Evolutionary conservation across 2,113 vertebrate species (phyloP), one percentile per base, ranked within the genome.

Genomic region (Leucosticte australis): DNA sequence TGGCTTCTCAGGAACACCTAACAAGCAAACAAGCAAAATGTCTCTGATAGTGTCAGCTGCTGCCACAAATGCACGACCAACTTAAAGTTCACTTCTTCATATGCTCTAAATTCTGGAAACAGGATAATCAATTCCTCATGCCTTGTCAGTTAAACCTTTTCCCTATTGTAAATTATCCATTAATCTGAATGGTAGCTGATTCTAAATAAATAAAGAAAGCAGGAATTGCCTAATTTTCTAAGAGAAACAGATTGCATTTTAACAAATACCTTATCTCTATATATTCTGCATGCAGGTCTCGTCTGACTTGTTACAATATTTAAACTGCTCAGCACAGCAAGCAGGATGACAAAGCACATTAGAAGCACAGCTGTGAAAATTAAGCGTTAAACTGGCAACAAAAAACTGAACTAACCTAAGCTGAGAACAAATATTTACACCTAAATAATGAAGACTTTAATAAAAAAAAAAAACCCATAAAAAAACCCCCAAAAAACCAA

Each of bases 1-100:
- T 62, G 99, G 99, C 89, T 99, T 98, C 87, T 98, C 98, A 22
- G 99, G 99, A 88, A 99, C 99, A 94, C 99, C 99, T 99, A 96
- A 68, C 74, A 97, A 85, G 62, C 27, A 96, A 96, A 78, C 11
- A 77, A 92, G 53, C 15, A 60, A 76, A 91, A 62, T 18, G 9
- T 73, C 37, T 77, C 83, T 70, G 28, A 50, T 19, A 65, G 44
- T 14, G 56, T 39, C 87, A 74, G 77, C 49, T 83, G 33, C 59
- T 94, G 26, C 62, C 50, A 76, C 1, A 7, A 80, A 53, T 31
- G 42, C 22, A 75, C 1, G 8, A 80, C 37, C 78, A 81, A 10
- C 37, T 18, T 89, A 15, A 69, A 67, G 20, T 60, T 89, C 53
- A 70, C n/a, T 37, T 79, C 68, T 62, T 77, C 60, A 79, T 30